Conservation (phyloP, 1,140 invertebrate species). For the Streblospio benedicti region DNA sequence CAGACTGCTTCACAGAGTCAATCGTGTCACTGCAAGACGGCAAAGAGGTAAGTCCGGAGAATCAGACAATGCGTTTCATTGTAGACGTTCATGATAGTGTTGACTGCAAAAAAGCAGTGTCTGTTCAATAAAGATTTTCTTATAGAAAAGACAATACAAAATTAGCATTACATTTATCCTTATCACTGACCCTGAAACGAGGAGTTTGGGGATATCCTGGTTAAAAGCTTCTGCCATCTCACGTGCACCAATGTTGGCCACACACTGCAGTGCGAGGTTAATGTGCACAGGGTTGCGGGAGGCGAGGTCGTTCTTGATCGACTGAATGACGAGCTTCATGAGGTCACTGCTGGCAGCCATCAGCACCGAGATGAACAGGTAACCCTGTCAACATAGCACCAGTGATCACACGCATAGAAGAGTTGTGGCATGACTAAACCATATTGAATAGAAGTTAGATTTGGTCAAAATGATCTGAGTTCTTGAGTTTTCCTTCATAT, state of each 20-base stretch:
- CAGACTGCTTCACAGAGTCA: constrained; percentile 99
- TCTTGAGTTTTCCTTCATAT: too few relatives aligned
- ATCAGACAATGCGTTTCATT: not conserved
- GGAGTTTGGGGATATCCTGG: constrained; percentile 92
- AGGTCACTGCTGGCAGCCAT: constrained; percentile 98
- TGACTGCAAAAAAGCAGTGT: too few relatives aligned
- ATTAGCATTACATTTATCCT: too few relatives aligned
- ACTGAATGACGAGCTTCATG: constrained; percentile 98
- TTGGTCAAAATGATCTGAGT: too few relatives aligned
- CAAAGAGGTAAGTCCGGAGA: constrained; percentile 12
- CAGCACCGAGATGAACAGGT: constrained; percentile 97
- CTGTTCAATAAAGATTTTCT: too few relatives aligned
- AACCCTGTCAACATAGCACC: constrained; percentile 75
- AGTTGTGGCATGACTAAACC: too few relatives aligned
- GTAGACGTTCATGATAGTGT: too few relatives aligned
- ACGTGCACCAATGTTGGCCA: constrained; percentile 97
- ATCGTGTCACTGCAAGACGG: constrained; percentile 78
- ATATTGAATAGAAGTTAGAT: too few relatives aligned
- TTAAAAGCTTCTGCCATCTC: constrained; percentile 99
- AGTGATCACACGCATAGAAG: too few relatives aligned
- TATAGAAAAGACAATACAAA: too few relatives aligned
- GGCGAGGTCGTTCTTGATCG: constrained; percentile 96
- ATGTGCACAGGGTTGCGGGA: constrained; percentile 97
- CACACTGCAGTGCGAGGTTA: constrained; percentile 98
- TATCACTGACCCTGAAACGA: constrained; percentile 83